Conservation (phyloP, 2,797 vertebrate genomes). For the Sebastes jordani region DNA sequence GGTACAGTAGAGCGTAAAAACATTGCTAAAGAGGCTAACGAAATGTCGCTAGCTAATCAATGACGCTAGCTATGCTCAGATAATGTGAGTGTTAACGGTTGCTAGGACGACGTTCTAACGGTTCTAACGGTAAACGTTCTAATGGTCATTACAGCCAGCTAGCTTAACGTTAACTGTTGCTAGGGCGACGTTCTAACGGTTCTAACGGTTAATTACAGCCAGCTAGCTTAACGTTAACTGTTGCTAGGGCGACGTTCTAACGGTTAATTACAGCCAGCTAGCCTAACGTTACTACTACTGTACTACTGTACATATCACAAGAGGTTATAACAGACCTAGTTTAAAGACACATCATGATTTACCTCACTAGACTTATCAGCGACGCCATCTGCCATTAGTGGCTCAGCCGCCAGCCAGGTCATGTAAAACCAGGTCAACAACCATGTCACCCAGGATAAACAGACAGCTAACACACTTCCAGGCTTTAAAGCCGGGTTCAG, state of each 20-base stretch:
- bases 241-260: no score
- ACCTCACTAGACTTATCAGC: neutral
- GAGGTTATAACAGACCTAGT: neutral
- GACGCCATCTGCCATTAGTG: conserved; percentile 4
- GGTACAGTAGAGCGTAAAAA: neutral
- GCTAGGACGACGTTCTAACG: no score
- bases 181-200: no score
- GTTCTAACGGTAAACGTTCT: no score
- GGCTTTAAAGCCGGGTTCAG: conserved; percentile 5
- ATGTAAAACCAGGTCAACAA: conserved; percentile 52
- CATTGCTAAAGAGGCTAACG: neutral
- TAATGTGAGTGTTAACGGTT: neutral
- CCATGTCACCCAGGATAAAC: neutral
- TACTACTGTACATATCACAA: neutral
- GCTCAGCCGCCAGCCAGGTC: conserved; percentile 16
- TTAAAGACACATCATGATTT: neutral
- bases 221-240: neutral
- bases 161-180: neutral
- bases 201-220: neutral
- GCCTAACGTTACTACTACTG: neutral
- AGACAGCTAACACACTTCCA: conserved; percentile 15
- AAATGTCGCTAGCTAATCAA: neutral
- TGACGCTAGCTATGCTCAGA: neutral
- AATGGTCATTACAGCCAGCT: neutral
- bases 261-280: neutral